These are phyloP conservation scores for Campylorhamphus procurvoides DNA, from an alignment of 2,113 vertebrate genomes.

Conservation along the genomic window DNA sequence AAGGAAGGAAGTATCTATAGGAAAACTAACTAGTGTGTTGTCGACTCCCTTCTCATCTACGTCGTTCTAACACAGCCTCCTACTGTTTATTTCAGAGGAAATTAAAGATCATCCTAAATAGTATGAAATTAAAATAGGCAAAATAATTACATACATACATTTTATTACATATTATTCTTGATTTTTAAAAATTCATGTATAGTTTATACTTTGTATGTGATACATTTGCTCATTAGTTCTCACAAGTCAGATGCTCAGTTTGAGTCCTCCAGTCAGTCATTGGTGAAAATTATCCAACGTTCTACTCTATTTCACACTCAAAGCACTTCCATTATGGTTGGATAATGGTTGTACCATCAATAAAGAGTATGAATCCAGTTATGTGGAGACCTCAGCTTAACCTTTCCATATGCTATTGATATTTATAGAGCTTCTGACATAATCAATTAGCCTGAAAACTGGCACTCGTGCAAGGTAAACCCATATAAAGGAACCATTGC, in stretches of 20 bases:
- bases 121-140: background rate
- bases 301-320: slow-evolving; percentile 68
- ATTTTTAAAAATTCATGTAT: background rate
- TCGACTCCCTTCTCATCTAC: background rate
- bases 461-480: slow-evolving; percentile 59
- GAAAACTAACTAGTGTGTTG: background rate
- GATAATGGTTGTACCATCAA: slow-evolving; percentile 68
- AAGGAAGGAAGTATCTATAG: background rate
- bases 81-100: background rate
- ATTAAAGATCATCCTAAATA: background rate
- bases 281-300: slow-evolving; percentile 58
- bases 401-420: slow-evolving; percentile 74
- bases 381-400: slow-evolving; percentile 58
- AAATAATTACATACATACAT: background rate
- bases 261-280: background rate
- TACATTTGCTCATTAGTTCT: background rate
- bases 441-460: slow-evolving; percentile 70
- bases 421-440: slow-evolving; percentile 76
- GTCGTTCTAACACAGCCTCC: background rate
- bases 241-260: background rate
- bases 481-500: slow-evolving; percentile 24
- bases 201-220: background rate
- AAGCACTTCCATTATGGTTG: slow-evolving; percentile 71
- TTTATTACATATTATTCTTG: background rate
- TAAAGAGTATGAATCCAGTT: slow-evolving; percentile 62